Evolutionary conservation across 1,140 invertebrate genomes (phyloP).

Genomic region (Delia radicum): DNA sequence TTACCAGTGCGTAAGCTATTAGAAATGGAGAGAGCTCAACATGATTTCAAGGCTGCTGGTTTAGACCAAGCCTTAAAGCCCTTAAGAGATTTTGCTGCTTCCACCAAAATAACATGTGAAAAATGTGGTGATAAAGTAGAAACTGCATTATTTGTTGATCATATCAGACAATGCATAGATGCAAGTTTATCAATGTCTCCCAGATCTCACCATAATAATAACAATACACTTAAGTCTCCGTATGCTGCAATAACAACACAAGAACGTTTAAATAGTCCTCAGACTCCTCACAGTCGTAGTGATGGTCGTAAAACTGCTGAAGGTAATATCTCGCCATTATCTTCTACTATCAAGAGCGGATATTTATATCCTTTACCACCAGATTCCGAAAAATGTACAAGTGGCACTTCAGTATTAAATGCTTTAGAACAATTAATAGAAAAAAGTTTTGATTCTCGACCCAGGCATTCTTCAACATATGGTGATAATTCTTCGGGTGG

Average conservation of each 20-base stretch:
- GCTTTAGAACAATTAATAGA: slow-evolving; percentile 96
- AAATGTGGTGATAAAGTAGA: slow-evolving; percentile 96
- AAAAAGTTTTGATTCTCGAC: slow-evolving; percentile 90
- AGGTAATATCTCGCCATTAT: slow-evolving; percentile 59
- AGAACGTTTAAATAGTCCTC: slow-evolving; percentile 59
- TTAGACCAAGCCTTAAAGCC: slow-evolving; percentile 70
- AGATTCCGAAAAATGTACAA: slow-evolving; percentile 47
- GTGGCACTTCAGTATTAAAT: slow-evolving; percentile 85
- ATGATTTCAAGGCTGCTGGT: slow-evolving; percentile 68
- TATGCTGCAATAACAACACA: slow-evolving; percentile 59
- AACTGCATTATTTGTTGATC: slow-evolving; percentile 88
- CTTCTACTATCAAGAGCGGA: slow-evolving; percentile 51
- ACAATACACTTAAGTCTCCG: neutral
- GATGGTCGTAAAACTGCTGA: slow-evolving; percentile 27
- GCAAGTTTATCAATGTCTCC: slow-evolving; percentile 64
- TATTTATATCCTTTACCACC: slow-evolving; percentile 26
- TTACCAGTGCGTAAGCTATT: slow-evolving; percentile 87
- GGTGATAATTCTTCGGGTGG: slow-evolving; percentile 49
- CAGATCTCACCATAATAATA: slow-evolving; percentile 18
- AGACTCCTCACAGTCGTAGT: slow-evolving; percentile 46
- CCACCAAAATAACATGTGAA: slow-evolving; percentile 89
- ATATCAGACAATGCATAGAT: slow-evolving; percentile 83
- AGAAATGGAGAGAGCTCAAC: slow-evolving; percentile 84
- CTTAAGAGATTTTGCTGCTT: slow-evolving; percentile 61
- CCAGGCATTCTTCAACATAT: slow-evolving; percentile 63